A percentile compares a stretch with the other conserved stretches of the same genome.
phyloP scores from a whole-genome alignment of 1,140 invertebrate genomes.

The Elysia chlorotica region DNA sequence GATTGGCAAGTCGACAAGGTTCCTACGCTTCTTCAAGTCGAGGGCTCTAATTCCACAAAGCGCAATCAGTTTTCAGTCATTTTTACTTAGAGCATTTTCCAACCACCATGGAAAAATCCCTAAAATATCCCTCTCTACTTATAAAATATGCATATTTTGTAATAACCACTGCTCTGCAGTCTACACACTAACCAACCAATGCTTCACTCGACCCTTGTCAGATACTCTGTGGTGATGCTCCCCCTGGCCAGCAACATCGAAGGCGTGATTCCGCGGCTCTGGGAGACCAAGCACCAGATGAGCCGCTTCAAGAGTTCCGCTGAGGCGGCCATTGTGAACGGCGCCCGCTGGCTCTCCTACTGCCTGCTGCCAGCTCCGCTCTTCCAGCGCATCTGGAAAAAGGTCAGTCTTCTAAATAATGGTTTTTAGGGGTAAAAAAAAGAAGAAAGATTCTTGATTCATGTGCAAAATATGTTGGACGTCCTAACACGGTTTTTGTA shows the following conservation, averaged over 20 bases:
- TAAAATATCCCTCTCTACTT: not conserved
- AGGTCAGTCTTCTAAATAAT: too few relatives aligned
- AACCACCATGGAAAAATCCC: too few relatives aligned
- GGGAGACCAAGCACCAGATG: slow-evolving; percentile 66
- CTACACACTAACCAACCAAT: not conserved
- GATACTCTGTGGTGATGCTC: slow-evolving; percentile 61
- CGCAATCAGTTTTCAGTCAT: too few relatives aligned
- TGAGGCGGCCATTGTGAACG: slow-evolving; percentile 66
- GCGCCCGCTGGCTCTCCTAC: slow-evolving; percentile 50
- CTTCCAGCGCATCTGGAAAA: slow-evolving; percentile 38
- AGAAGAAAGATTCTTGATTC: too few relatives aligned
- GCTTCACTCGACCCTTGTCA: not conserved
- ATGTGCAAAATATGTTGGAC: too few relatives aligned
- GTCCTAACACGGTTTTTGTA: too few relatives aligned
- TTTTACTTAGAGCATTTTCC: too few relatives aligned
- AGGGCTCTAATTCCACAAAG: too few relatives aligned
- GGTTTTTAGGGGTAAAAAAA: too few relatives aligned
- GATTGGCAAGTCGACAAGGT: too few relatives aligned
- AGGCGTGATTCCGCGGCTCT: slow-evolving; percentile 69
- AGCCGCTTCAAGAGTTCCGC: slow-evolving; percentile 65
- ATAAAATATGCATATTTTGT: not conserved
- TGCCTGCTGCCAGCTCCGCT: slow-evolving; percentile 36
- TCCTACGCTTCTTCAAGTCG: too few relatives aligned
- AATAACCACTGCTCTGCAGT: not conserved
- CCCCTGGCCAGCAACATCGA: slow-evolving; percentile 66